A percentile compares a stretch with the other conserved stretches of the same genome.
Conservation (phyloP, 2,888 invertebrate genomes). For the Adineta ricciae region DNA sequence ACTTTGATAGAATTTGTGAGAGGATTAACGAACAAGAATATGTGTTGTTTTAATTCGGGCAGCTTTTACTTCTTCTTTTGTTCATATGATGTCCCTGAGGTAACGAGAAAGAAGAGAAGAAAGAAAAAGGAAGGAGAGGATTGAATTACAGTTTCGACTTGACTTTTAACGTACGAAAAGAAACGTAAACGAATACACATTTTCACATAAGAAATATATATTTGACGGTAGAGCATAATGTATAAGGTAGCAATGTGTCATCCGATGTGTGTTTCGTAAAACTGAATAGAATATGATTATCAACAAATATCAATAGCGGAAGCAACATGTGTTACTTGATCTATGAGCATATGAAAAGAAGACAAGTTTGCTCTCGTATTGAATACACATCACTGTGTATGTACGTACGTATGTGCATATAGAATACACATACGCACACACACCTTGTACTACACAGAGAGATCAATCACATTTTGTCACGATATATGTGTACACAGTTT, state of each 20-base stretch:
- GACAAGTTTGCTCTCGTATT: background rate
- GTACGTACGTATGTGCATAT: background rate
- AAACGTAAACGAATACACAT: background rate
- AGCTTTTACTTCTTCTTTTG: background rate
- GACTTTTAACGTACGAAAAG: background rate
- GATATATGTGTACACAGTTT: background rate
- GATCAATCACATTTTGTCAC: constrained; percentile 9
- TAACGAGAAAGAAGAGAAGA: background rate
- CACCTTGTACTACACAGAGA: background rate
- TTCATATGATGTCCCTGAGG: background rate
- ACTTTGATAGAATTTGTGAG: background rate
- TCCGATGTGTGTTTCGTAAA: background rate
- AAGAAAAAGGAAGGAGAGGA: background rate
- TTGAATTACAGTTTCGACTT: background rate
- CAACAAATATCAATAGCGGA: background rate
- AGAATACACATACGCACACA: background rate
- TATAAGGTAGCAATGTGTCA: background rate
- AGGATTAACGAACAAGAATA: background rate
- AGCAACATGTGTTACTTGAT: background rate
- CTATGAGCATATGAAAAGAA: background rate
- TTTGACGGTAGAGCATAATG: background rate
- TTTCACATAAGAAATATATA: background rate
- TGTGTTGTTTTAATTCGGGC: background rate
- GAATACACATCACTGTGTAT: background rate
- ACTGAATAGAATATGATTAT: background rate